Evolutionary conservation across 1,140 invertebrate species (phyloP), one percentile per base, ranked within the genome.

Genomic region (Bombus ignitus): DNA sequence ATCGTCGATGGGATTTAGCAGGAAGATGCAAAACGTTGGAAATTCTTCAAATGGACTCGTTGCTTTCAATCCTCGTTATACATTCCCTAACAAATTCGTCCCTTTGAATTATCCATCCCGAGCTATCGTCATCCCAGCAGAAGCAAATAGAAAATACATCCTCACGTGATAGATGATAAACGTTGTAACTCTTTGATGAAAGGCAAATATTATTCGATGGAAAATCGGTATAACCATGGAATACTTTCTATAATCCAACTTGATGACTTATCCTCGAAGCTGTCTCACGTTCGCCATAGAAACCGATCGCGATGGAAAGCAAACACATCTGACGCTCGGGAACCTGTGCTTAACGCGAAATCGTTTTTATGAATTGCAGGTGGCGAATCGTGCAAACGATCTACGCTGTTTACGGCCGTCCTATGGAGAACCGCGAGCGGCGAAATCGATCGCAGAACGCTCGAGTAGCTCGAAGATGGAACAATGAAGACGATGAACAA

Each of bases 131-230:
- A 6, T 25, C 4, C 1, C 10, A 37, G 0, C 3, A 22, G 10
- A 39, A 39, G 18, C 12, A 72, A 42, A 72, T 72, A 53, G 22
- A 72, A 28, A 78, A 66, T 32, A 35, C 22, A 22, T 3, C 0
- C 13, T 10, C 25, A 6, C 13, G 75, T 15, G 5, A 5, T 12
- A 35, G 37, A 25, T 13, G 32, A 66, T 44, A 73, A 35, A 44
- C 28, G 28, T 42, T 12, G 57, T 5, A 32, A 32, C 39, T 28
- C 18, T 18, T 28, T 35, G 62, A 81, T 62, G 80, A 62, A 81
- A 81, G 15, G 39, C n/a, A 74, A 81, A 81, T 81, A 73, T 81
- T 81, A 35, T 44, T 39, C 47, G 25, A 12, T 6, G 10, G 25
- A 6, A 32, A 44, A n/a, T 62, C 37, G 47, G 13, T 39, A 32